These are phyloP conservation scores for Zoanthus sansibaricus DNA, from an alignment of 92 coral and sea anemone species.

Conservation along the genomic window DNA sequence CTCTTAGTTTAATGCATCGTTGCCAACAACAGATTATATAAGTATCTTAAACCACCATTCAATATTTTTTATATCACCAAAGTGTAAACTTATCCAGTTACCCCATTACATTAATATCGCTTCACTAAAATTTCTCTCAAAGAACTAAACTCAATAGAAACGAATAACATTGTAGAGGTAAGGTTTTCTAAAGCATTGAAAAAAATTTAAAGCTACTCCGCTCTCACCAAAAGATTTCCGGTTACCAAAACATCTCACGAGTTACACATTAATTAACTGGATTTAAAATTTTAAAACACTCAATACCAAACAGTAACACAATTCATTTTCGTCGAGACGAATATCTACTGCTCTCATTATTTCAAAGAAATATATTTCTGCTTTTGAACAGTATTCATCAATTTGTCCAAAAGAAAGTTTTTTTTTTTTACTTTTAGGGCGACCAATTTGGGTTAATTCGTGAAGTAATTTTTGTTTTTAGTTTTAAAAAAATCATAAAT, in stretches of 20 bases:
- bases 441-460: background rate
- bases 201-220: too few species aligned
- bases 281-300: background rate
- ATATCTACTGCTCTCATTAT: background rate
- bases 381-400: background rate
- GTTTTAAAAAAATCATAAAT: background rate
- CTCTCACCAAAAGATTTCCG: conserved; percentile 36
- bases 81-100: too few species aligned
- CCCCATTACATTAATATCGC: too few species aligned
- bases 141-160: background rate
- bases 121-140: too few species aligned
- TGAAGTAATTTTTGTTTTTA: background rate
- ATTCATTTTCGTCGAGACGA: background rate
- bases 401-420: background rate
- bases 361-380: background rate
- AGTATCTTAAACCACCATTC: background rate
- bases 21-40: background rate
- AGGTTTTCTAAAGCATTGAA: background rate
- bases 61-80: background rate
- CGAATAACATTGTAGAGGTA: background rate
- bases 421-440: background rate
- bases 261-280: background rate
- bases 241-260: conserved; percentile 4
- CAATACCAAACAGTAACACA: background rate
- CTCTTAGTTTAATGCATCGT: background rate